Evolutionary conservation across 2,888 invertebrate genomes (phyloP), one percentile per base, ranked within the genome.

Genomic region (Eristalinus aeneus): DNA sequence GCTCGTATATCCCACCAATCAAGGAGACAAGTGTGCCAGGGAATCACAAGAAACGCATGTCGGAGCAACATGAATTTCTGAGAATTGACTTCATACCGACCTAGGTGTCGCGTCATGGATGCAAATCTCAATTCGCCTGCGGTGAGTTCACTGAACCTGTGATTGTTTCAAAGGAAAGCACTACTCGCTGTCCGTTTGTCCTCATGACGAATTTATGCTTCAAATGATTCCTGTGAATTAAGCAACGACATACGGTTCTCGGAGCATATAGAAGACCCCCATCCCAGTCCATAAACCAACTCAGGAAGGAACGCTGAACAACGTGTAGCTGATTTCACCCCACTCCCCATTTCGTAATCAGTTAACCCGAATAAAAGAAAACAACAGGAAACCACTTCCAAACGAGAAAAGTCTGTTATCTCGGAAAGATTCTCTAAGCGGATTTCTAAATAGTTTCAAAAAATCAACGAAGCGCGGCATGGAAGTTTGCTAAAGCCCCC

Each of bases 401-500:
- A 77, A 34, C 61, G 36, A 46, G 65, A 23, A 65, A 68, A 61
- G 31, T 61, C 67, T 36, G 67, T 73, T 73, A 67, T 79, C 67
- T 36, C 54, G 10, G n/a, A 60, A 79, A 67, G 61, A 46, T 36
- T 63, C 61, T 63, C 31, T 27, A 36, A 68, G 36, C 61, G 46
- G 67, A 73, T 74, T 69, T 80, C 31, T 23, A 27, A 32, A 74
- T 80, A 80, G 80, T 74, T 74, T 27, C 27, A 27, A 54, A 69
- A 80, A 80, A 74, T 64, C 68, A 68, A 58, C 80, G 74, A 80
- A 74, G 46, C 71, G 23, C 67, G 61, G 34, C 53, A 36, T 36
- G 36, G 34, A 73, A 67, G 73, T 68, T 79, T 53, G 73, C 72
- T 80, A 54, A 73, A 68, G 54, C 68, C 80, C n/a, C 64, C 64